Evolutionary conservation across 2,888 invertebrate species (phyloP).

Genomic region (Melinaea marsaeus): DNA sequence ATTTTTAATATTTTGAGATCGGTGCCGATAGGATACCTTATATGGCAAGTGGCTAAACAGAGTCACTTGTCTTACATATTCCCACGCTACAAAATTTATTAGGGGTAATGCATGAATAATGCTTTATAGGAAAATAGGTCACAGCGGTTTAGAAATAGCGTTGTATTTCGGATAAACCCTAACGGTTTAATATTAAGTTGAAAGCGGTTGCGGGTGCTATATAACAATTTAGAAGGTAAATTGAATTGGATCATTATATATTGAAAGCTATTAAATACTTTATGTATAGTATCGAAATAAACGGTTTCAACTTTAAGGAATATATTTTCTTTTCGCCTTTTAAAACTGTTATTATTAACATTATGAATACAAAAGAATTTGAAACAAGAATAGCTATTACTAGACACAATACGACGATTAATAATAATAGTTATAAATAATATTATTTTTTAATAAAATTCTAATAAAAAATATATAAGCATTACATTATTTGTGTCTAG

Average conservation of each 20-base stretch:
- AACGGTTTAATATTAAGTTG: slow-evolving; percentile 4
- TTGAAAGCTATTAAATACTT: background rate
- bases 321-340: too few relatives aligned
- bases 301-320: too few relatives aligned
- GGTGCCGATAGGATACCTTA: slow-evolving; percentile 27
- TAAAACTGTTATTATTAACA: too few relatives aligned
- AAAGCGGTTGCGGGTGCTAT: slow-evolving; percentile 15
- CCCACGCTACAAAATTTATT: slow-evolving; percentile 52
- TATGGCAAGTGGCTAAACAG: slow-evolving; percentile 31
- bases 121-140: slow-evolving; percentile 26
- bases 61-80: slow-evolving; percentile 46
- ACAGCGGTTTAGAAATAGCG: slow-evolving; percentile 19
- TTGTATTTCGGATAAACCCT: slow-evolving; percentile 14
- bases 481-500: too few relatives aligned
- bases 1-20: background rate
- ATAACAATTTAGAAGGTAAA: background rate
- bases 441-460: too few relatives aligned
- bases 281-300: background rate
- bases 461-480: too few relatives aligned
- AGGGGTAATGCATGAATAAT: slow-evolving; percentile 36
- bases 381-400: too few relatives aligned
- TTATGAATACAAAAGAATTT: too few relatives aligned
- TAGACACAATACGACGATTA: too few relatives aligned
- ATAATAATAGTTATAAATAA: too few relatives aligned
- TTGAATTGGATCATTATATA: background rate